phyloP scores from a whole-genome alignment of 2,113 vertebrate species.

The Malurus cyaneus region DNA sequence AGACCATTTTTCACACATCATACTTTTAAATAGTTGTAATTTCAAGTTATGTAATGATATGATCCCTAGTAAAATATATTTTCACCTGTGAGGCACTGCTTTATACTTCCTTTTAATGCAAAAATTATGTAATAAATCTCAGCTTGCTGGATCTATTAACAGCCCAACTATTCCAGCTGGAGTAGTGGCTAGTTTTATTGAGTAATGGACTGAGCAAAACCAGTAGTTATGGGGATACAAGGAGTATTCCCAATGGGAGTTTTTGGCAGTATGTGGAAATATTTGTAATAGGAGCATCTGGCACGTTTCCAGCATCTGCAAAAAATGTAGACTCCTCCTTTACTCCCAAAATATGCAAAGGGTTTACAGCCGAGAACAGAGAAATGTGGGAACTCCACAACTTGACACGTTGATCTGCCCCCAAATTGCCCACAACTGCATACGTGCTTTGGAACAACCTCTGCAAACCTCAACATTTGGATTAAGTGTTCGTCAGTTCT shows the following conservation, averaged over 20 bases:
- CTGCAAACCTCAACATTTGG: constrained; percentile 12
- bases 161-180: constrained; percentile 26
- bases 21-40: constrained; percentile 45
- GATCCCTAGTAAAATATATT: constrained; percentile 14
- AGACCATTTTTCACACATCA: constrained; percentile 18
- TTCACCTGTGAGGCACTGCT: constrained; percentile 4
- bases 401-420: constrained; percentile 19
- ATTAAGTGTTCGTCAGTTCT: not conserved
- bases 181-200: constrained; percentile 26
- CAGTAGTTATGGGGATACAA: constrained; percentile 46
- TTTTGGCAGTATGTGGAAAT: constrained; percentile 37
- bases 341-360: constrained; percentile 50
- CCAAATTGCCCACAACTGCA: constrained; percentile 47
- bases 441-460: constrained; percentile 57
- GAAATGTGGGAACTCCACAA: constrained; percentile 63
- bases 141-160: not conserved
- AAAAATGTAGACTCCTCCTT: constrained; percentile 56
- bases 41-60: not conserved
- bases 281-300: constrained; percentile 48
- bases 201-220: constrained; percentile 48
- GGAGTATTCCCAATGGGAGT: constrained; percentile 12
- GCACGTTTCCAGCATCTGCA: constrained; percentile 29
- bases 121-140: constrained; percentile 16
- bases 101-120: not conserved
- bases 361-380: constrained; percentile 53